A percentile compares a stretch with the other conserved stretches of the same genome.
Conservation (phyloP, 2,888 invertebrate genomes). For the Fragum fragum region DNA sequence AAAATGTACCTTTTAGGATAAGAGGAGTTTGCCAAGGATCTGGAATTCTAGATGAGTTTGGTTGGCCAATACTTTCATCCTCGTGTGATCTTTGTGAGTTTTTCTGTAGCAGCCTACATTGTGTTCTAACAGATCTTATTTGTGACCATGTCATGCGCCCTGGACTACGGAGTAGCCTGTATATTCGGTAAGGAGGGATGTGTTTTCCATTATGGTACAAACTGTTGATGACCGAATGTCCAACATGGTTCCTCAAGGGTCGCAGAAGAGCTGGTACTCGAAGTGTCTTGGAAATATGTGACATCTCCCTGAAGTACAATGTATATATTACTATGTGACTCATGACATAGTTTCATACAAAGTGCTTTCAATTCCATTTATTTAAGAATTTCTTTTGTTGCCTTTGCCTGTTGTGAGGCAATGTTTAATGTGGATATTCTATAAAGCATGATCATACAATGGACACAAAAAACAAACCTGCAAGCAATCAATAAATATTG, state of each 20-base stretch:
- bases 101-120: slow-evolving; percentile 17
- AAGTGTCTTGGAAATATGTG: slow-evolving; percentile 9
- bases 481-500: no score
- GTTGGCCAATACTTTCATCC: neutral
- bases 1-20: neutral
- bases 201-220: slow-evolving; percentile 18
- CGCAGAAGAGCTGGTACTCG: slow-evolving; percentile 2
- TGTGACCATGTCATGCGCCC: slow-evolving; percentile 19
- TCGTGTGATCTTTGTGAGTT: slow-evolving; percentile 5
- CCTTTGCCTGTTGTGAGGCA: no score
- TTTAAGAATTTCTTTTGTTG: no score
- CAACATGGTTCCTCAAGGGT: slow-evolving; percentile 11
- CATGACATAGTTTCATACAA: no score
- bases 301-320: neutral
- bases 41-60: neutral
- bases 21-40: slow-evolving; percentile 13
- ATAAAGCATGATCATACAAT: no score
- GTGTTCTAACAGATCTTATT: neutral
- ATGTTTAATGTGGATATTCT: no score
- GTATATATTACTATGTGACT: no score
- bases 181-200: slow-evolving; percentile 10
- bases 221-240: neutral
- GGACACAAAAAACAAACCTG: no score
- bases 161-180: slow-evolving; percentile 12
- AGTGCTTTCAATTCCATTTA: no score